Evolutionary conservation across 2,113 vertebrate genomes (phyloP).

Genomic region (Daubentonia madagascariensis): DNA sequence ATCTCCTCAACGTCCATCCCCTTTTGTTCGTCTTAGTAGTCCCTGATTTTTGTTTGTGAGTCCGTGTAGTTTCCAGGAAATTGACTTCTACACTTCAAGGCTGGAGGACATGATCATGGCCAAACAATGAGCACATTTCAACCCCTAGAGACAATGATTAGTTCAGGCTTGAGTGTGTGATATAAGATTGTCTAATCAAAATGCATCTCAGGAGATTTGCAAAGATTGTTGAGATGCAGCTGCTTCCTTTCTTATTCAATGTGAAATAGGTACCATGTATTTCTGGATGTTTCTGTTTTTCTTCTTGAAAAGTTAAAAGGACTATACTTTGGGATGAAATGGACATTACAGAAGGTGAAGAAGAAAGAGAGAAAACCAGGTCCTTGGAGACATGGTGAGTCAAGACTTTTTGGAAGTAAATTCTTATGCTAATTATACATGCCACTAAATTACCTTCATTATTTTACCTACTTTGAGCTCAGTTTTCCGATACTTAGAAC

Average conservation of each 20-base stretch:
- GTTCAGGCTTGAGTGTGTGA: not conserved
- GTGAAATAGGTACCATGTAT: not conserved
- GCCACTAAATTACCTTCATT: not conserved
- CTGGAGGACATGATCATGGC: not conserved
- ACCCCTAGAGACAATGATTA: not conserved
- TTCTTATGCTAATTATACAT: not conserved
- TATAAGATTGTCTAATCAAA: not conserved
- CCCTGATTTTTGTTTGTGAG: not conserved
- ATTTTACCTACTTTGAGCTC: not conserved
- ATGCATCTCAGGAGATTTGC: not conserved
- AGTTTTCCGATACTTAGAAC: not conserved
- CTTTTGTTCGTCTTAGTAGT: not conserved
- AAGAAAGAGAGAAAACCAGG: not conserved
- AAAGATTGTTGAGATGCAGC: not conserved
- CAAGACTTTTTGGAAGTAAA: not conserved
- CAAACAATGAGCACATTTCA: not conserved
- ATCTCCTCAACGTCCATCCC: not conserved
- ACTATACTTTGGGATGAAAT: not conserved
- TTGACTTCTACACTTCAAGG: not conserved
- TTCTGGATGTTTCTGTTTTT: not conserved
- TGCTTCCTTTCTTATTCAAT: not conserved
- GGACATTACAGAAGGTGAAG: not conserved
- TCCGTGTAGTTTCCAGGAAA: not conserved
- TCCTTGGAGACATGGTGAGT: not conserved
- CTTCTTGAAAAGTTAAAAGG: not conserved